These are phyloP conservation scores for Marmota monax DNA, from an alignment of 2,113 vertebrate genomes.

Conservation along the genomic window DNA sequence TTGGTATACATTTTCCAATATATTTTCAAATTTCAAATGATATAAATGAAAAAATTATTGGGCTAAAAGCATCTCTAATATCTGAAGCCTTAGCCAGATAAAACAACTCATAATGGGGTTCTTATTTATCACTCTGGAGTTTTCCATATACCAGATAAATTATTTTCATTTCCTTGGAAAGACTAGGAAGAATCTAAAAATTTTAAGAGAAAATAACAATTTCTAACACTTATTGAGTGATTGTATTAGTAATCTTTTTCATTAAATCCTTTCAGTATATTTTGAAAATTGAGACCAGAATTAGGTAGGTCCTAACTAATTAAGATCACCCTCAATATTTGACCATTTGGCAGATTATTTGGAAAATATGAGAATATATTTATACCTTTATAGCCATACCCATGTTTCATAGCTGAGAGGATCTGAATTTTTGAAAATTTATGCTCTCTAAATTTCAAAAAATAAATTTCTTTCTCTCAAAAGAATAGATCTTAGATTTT, in stretches of 20 bases:
- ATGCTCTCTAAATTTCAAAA: not conserved
- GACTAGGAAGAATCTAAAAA: conserved; percentile 34
- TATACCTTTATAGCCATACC: not conserved
- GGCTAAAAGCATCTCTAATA: conserved; percentile 31
- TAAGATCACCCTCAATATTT: not conserved
- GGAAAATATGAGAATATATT: not conserved
- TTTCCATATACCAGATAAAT: conserved; percentile 8
- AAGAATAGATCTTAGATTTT: not conserved
- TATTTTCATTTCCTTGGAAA: conserved; percentile 18
- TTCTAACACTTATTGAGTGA: not conserved
- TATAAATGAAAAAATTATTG: not conserved
- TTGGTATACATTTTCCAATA: conserved; percentile 13
- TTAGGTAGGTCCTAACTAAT: not conserved
- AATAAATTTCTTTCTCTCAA: not conserved
- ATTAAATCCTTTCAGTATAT: not conserved
- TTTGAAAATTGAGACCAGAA: conserved; percentile 40
- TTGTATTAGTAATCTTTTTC: not conserved
- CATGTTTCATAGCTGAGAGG: not conserved
- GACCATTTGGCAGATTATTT: not conserved
- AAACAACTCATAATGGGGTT: not conserved
- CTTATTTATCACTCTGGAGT: not conserved
- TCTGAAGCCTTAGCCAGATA: not conserved
- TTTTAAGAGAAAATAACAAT: conserved; percentile 38
- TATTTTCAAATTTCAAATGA: conserved; percentile 49
- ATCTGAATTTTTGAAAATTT: not conserved